Evolutionary conservation across 2,113 vertebrate genomes (phyloP), one percentile per base, ranked within the genome.

Genomic region (Oceanodroma tethys): DNA sequence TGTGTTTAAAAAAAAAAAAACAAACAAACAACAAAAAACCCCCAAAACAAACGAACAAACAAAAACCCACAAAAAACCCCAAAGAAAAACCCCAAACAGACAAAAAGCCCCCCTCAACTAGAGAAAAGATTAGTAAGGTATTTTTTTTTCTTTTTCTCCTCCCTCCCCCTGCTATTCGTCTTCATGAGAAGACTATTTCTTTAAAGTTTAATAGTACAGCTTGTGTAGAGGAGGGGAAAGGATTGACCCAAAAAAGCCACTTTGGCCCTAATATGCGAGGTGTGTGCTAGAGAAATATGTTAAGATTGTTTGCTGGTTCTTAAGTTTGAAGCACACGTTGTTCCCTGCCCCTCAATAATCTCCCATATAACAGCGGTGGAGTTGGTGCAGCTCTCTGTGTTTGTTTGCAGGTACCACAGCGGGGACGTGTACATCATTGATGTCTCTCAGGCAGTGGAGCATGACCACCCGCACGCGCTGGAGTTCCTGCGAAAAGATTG

Each of bases 401-500:
- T 53, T 75, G 26, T 65, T 30, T 62, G 36, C 80, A 99, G 99
- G 74, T 99, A 99, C 96, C 98, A 99, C 15, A 68, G 98, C 0
- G 99, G 99, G 70, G 98, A 98, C 0, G 98, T 98, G 30, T 98
- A 98, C 95, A 98, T 99, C 96, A 99, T 99, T 1, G 99, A 99
- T 1, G 99, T 99, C 65, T 99, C 99, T 1, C 99, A 99, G 97
- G 99, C 99, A 0, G 99, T 99, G 95, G 99, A 99, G 52, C 99
- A 99, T 0, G 99, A 99, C 94, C 99, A 99, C 84, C 99, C 99
- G 0, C 99, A 99, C 0, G 99, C 99, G 0, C 97, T 99, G 75
- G 99, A 99, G 97, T 99, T 99, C 98, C 98, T 99, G 72, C 98
- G 99, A 14, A 99, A 99, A 88, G 99, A 99, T 95, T 99, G 99